Percentiles rank a stretch among this genome's conserved stretches.
phyloP scores from a whole-genome alignment of 2,888 invertebrate species.

The Monoplex corrugatus region DNA sequence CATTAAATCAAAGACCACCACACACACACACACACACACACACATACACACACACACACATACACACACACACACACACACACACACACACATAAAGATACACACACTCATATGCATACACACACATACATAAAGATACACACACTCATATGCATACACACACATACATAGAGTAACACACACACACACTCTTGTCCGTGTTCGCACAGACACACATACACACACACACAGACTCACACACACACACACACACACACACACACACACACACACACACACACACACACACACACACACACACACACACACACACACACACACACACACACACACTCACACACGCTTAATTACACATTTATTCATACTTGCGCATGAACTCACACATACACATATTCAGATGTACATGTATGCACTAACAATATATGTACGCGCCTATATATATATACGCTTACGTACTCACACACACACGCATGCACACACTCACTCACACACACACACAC shows the following conservation, averaged over 20 bases:
- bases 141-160: not conserved
- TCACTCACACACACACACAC: too few species aligned
- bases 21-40: too few species aligned
- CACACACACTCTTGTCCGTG: not conserved
- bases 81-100: too few species aligned
- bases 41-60: too few species aligned
- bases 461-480: too few species aligned
- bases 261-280: not conserved
- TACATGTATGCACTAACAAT: not conserved
- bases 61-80: too few species aligned
- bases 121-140: too few species aligned
- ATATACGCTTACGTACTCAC: too few species aligned
- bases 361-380: not conserved
- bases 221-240: not conserved
- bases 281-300: not conserved
- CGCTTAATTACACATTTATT: not conserved
- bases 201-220: not conserved
- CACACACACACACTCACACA: not conserved
- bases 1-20: too few species aligned
- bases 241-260: not conserved
- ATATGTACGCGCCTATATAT: too few species aligned
- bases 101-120: too few species aligned
- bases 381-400: not conserved
- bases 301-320: not conserved
- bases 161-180: not conserved